Percentiles rank a stretch among this genome's conserved stretches.
Conservation (phyloP, 1,140 invertebrate species). For the Listronotus bonariensis region DNA sequence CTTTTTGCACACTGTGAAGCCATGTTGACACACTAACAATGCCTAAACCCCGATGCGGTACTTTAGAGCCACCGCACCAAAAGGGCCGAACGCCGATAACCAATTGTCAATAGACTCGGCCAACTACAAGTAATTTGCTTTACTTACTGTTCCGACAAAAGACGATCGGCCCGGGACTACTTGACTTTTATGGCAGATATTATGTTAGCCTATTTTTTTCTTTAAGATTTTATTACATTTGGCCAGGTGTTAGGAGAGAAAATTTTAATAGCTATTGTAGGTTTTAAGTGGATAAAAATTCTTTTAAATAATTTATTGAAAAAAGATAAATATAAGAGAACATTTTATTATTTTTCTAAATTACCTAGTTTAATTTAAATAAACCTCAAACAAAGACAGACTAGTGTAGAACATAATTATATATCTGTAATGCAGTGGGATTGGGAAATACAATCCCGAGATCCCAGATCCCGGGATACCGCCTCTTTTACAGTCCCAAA, state of each 20-base stretch:
- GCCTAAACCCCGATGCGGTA: conserved; percentile 48
- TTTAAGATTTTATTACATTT: conserved; percentile 12
- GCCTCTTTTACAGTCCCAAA: no score
- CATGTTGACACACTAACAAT: conserved; percentile 47
- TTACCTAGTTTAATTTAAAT: no score
- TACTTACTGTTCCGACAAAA: conserved; percentile 47
- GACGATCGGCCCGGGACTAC: conserved; percentile 11
- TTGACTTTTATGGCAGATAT: conserved; percentile 28
- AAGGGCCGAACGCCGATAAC: conserved; percentile 39
- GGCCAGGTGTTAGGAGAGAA: conserved; percentile 20
- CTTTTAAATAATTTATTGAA: no score
- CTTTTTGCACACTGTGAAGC: conserved; percentile 49
- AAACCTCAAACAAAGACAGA: no score
- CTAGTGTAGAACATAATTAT: no score
- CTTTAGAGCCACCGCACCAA: conserved; percentile 48
- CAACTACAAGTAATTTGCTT: conserved; percentile 50
- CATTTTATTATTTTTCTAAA: no score
- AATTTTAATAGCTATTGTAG: no score
- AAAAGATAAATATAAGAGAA: no score
- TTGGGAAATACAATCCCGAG: no score
- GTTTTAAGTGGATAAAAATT: conserved; percentile 7
- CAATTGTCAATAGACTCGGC: conserved; percentile 43
- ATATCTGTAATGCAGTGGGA: no score
- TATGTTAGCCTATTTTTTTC: conserved; percentile 21
- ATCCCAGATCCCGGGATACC: no score